Evolutionary conservation across 2,113 vertebrate species (phyloP).

Genomic region (Neofelis nebulosa): DNA sequence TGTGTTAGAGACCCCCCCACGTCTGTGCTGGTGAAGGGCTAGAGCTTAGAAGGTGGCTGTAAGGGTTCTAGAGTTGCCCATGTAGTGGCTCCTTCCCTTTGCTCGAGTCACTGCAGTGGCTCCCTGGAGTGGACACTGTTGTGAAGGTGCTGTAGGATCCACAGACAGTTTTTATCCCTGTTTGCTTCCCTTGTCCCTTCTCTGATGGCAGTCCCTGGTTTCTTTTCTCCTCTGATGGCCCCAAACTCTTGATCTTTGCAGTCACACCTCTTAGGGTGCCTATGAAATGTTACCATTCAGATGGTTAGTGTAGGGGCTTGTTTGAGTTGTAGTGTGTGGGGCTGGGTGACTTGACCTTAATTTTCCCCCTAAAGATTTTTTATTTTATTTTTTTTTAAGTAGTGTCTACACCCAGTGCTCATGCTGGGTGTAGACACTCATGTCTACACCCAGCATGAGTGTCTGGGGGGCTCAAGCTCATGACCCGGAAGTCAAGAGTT

Average conservation of each 20-base stretch:
- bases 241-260: not conserved
- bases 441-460: too few species aligned
- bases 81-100: too few species aligned
- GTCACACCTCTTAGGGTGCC: not conserved
- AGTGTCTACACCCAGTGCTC: too few species aligned
- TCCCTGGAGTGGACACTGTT: rapidly evolving
- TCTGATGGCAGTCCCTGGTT: not conserved
- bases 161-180: rapidly evolving
- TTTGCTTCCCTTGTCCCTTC: not conserved
- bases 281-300: not conserved
- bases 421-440: too few species aligned
- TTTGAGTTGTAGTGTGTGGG: not conserved
- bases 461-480: not conserved
- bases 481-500: not conserved
- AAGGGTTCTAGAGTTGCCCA: too few species aligned
- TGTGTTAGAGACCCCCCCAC: not conserved
- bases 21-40: not conserved
- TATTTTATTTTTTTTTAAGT: not conserved
- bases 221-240: not conserved
- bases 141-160: not conserved
- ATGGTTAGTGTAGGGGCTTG: not conserved
- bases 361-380: not conserved
- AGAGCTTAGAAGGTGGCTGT: not conserved
- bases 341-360: not conserved
- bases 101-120: rapidly evolving